Evolutionary conservation across 2,113 vertebrate genomes (phyloP).

Genomic region (Hypomesus transpacificus): DNA sequence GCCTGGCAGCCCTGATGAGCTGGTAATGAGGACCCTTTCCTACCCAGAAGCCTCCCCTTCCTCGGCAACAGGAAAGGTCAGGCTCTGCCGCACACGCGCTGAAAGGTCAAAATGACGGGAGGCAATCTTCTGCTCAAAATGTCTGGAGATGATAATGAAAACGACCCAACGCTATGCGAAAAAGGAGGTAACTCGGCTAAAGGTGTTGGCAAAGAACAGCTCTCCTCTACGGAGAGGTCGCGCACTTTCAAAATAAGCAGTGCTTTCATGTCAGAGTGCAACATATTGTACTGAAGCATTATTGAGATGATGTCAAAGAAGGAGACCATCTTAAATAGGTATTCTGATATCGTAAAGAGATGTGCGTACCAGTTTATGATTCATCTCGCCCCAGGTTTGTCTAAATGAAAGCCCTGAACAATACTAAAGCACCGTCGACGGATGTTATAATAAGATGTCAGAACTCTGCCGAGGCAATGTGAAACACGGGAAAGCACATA

Average conservation of each 20-base stretch:
- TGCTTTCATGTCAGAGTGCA: too few species aligned
- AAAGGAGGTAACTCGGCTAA: background rate
- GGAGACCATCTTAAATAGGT: background rate
- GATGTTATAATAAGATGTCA: slow-evolving; percentile 6
- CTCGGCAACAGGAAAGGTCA: slow-evolving; percentile 39
- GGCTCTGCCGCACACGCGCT: slow-evolving; percentile 34
- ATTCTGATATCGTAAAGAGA: background rate
- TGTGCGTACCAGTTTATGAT: background rate
- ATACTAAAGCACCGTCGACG: too few species aligned
- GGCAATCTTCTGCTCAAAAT: slow-evolving; percentile 6
- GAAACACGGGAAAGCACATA: background rate
- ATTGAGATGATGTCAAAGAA: background rate
- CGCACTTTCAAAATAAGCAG: too few species aligned
- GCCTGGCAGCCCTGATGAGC: slow-evolving; percentile 27
- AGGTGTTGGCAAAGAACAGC: too few species aligned
- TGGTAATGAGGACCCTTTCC: slow-evolving; percentile 32
- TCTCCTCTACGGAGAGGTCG: too few species aligned
- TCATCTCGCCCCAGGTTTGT: background rate
- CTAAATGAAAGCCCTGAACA: too few species aligned
- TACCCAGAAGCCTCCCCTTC: slow-evolving; percentile 4
- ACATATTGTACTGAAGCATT: background rate
- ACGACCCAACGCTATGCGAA: background rate
- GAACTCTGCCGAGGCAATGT: background rate
- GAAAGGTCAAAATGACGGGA: slow-evolving; percentile 42
- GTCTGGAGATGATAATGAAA: slow-evolving; percentile 13